Evolutionary conservation across 2,113 vertebrate genomes (phyloP).

Genomic region (Bos javanicus): DNA sequence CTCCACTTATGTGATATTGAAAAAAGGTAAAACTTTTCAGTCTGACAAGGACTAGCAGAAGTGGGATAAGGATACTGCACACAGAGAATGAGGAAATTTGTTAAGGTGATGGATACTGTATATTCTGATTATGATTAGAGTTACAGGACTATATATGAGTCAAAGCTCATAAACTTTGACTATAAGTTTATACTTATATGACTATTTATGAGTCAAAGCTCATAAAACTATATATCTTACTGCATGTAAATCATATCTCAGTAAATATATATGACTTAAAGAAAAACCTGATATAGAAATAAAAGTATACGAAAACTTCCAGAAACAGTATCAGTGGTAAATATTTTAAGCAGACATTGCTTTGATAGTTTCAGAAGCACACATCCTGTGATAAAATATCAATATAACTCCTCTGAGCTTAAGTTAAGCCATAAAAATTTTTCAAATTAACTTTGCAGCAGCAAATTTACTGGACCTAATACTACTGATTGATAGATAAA

Average conservation of each 20-base stretch:
- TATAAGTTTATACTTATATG: too few species aligned
- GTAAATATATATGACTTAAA: not conserved
- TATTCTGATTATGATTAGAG: not conserved
- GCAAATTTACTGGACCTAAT: not conserved
- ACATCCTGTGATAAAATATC: not conserved
- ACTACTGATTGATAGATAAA: not conserved
- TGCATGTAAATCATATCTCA: not conserved
- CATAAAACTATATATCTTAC: not conserved
- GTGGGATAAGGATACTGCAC: not conserved
- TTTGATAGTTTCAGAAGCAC: not conserved
- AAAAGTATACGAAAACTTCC: not conserved
- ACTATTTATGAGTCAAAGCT: not conserved
- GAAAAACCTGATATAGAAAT: not conserved
- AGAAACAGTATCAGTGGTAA: not conserved
- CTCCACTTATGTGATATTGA: not conserved
- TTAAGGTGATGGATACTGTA: not conserved
- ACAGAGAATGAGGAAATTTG: not conserved
- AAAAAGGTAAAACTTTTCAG: not conserved
- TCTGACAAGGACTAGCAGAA: not conserved
- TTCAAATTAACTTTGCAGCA: slow-evolving; percentile 3
- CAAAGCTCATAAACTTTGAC: not conserved
- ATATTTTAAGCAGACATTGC: not conserved
- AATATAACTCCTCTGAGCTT: not conserved
- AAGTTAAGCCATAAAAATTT: not conserved
- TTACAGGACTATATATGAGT: not conserved